phyloP scores from a whole-genome alignment of 2,113 vertebrate genomes.

The Chaenocephalus aceratus region DNA sequence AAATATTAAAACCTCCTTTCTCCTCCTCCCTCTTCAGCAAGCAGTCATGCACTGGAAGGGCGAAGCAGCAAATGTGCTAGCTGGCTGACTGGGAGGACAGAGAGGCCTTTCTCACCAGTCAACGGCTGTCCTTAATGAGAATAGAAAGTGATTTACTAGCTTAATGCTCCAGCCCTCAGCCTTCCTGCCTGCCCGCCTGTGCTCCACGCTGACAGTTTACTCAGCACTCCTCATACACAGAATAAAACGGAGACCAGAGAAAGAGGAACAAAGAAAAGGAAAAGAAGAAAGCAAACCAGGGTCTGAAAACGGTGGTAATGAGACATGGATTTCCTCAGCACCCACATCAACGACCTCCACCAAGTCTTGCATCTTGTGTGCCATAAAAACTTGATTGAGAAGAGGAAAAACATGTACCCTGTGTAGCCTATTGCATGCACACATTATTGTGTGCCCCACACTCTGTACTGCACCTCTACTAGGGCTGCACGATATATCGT shows the following conservation, averaged over 20 bases:
- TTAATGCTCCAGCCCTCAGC: slow-evolving; percentile 71
- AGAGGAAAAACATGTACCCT: slow-evolving; percentile 20
- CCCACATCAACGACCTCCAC: slow-evolving; percentile 39
- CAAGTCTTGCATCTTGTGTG: slow-evolving; percentile 33
- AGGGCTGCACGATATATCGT: no score
- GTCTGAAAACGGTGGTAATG: slow-evolving; percentile 53
- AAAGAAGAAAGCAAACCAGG: slow-evolving; percentile 31
- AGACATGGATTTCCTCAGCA: slow-evolving; percentile 41
- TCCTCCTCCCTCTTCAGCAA: slow-evolving; percentile 42
- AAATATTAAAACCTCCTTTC: slow-evolving; percentile 23
- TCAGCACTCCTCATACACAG: slow-evolving; percentile 43
- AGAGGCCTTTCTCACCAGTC: slow-evolving; percentile 78
- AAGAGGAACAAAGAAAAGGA: not conserved
- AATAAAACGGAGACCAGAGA: slow-evolving; percentile 54
- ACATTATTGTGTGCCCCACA: not conserved
- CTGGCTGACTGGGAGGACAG: slow-evolving; percentile 79
- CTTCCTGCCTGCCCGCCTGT: slow-evolving; percentile 49
- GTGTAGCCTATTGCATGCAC: slow-evolving; percentile 14
- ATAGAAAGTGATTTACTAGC: slow-evolving; percentile 83
- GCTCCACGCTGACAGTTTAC: slow-evolving; percentile 63
- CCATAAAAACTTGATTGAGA: slow-evolving; percentile 4
- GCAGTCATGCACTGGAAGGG: slow-evolving; percentile 63
- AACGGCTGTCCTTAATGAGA: slow-evolving; percentile 82
- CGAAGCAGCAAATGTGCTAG: slow-evolving; percentile 76
- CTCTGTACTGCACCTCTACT: not conserved